phyloP scores from a whole-genome alignment of 2,797 vertebrate species.

The Amblyopsis hoosieri region DNA sequence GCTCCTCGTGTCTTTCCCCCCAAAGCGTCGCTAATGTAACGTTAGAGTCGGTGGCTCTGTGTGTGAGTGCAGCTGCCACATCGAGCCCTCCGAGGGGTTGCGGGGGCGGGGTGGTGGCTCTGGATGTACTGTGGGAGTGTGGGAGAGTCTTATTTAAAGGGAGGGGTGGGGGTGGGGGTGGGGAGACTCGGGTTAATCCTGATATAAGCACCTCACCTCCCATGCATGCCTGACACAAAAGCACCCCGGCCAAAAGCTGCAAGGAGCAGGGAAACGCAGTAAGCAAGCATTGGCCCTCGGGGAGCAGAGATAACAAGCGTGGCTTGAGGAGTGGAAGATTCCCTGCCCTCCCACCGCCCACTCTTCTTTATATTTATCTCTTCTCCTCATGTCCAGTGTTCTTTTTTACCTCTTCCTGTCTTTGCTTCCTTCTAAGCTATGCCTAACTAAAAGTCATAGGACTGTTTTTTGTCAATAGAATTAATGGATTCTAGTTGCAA shows the following conservation, averaged over 20 bases:
- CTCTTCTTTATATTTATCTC: not conserved
- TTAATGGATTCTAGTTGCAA: constrained; percentile 22
- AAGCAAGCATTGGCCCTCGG: not conserved
- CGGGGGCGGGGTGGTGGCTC: constrained; percentile 13
- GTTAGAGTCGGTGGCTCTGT: constrained; percentile 56
- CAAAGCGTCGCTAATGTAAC: constrained; percentile 67
- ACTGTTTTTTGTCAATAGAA: constrained; percentile 38
- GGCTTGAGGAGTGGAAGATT: constrained; percentile 18
- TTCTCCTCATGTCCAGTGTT: not conserved
- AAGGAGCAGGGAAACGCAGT: constrained; percentile 24
- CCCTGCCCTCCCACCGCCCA: not conserved
- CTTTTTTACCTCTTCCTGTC: constrained; percentile 25
- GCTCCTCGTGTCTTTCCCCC: constrained; percentile 68
- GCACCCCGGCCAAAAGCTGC: constrained; percentile 37
- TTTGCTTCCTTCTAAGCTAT: constrained; percentile 19
- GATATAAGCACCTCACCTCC: constrained; percentile 18
- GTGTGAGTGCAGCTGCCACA: constrained; percentile 64
- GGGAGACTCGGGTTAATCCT: not conserved
- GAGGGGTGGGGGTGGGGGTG: not conserved
- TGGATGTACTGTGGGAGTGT: constrained; percentile 16
- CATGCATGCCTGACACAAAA: constrained; percentile 53
- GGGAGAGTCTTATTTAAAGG: not conserved
- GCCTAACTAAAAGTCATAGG: constrained; percentile 32
- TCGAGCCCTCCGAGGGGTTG: constrained; percentile 47
- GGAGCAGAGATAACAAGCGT: constrained; percentile 41